Evolutionary conservation across 1,140 invertebrate genomes (phyloP), one percentile per base, ranked within the genome.

Genomic region (Drosophila sechellia): DNA sequence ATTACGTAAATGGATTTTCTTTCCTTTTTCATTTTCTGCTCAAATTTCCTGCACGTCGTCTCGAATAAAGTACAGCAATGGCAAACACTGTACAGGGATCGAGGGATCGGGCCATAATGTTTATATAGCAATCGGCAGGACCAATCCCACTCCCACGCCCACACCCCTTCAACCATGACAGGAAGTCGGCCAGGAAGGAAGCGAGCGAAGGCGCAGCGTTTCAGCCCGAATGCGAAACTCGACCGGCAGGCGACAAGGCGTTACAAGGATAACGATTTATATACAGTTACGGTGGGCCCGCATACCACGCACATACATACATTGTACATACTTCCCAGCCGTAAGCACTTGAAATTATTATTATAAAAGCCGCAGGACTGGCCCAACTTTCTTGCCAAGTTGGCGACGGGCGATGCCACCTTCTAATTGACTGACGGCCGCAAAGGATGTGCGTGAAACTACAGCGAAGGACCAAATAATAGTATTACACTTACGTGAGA

Each of bases 1-100:
- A 89, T 89, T 89, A 89, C 84, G 84, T 89, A 89, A 89, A 89
- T 89, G 84, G 85, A 89, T 89, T 89, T 90, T 78, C 66, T 39
- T 49, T 35, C 52, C 34, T 22, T 45, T 13, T 25, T 37, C n/a
- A 12, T 54, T 53, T 53, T n/a, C 34, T 77, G 79, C 85, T 89
- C 84, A 84, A 89, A 89, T 89, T 89, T 89, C 84, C 84, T 90
- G 79, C 81, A 89, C 84, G 69, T 79, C 68, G 52, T 60, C 72
- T 77, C 57, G 48, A 81, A 72, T 77, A 68, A 66, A 79, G 68
- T 66, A 71, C 53, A 60, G 56, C 64, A 68, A 46, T 58, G 74
- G 39, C 77, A 73, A 59, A 64, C 70, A 56, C 48, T 46, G 64
- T 42, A 53, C 12, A 39, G 65, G 37, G 45, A 42, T 22, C 55